Base-by-base conservation (phyloP, 2,797 vertebrate genomes). In the Sebastes elongatus region DNA sequence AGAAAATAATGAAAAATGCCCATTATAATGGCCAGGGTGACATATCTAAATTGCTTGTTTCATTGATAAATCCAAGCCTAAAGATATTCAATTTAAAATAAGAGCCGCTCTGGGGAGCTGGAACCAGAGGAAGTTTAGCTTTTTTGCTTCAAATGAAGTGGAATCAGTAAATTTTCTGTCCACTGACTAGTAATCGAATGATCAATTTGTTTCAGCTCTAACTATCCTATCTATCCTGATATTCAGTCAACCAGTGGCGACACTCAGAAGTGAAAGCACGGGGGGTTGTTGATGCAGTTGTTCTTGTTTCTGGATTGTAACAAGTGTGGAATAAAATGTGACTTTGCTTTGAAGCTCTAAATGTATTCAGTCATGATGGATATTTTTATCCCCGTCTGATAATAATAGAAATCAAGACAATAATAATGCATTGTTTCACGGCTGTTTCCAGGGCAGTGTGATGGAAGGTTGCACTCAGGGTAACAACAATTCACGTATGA, bases 321-420 rank as follows among this genome's bases (percentile, higher is more conserved):
- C 7, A 67, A 20, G 18, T n/a, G 16, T 68, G 16, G 27, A 53
- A 63, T 49, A 63, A 62, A 71, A 18, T 57, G 23, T 2, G 38
- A 68, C 55, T 20, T 25, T 0, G 11, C 68, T 75, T 74, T 75
- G 55, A 68, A 32, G 52, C 71, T 77, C 59, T 72, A 59, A 74
- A 80, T 71, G 30, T 80, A 61, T 79, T 76, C 42, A 74, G 23
- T 67, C 52, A 35, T 22, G 2, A 10, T 53, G 25, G 25, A 52
- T 60, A 22, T 69, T 81, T 82, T 61, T 38, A 30, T 60, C 18
- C 5, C 2, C 7, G 14, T 32, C 23, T 49, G 32, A 35, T 71
- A 64, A 74, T 55, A 53, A 70, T 60, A 62, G 57, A 33, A 74
- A 68, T 53, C n/a, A 60, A 59, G 25, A 65, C 10, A 33, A 61